Evolutionary conservation across 2,888 invertebrate genomes (phyloP).

Genomic region (Diarsia mendica): DNA sequence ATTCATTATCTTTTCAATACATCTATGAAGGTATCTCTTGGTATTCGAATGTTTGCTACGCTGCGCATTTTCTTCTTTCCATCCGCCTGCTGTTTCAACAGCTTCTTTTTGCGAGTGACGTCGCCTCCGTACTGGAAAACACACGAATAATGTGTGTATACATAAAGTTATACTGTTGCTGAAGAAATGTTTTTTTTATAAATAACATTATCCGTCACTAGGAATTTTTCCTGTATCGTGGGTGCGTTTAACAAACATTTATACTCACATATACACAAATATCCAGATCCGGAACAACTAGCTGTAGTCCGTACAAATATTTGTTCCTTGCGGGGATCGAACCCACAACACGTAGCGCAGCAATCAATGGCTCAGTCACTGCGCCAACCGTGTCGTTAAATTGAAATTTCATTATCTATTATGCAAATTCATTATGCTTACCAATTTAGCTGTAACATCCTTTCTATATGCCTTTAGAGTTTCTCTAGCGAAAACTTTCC

Average conservation of each 20-base stretch:
- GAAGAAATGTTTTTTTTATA: background rate
- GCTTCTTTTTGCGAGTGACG: constrained; percentile 96
- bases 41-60: constrained; percentile 97
- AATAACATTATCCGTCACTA: too few relatives aligned
- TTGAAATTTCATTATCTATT: too few relatives aligned
- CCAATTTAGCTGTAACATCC: constrained; percentile 98
- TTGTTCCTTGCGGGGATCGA: too few relatives aligned
- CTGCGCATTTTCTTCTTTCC: constrained; percentile 98
- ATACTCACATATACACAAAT: too few relatives aligned
- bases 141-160: background rate
- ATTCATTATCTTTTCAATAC: constrained; percentile 93
- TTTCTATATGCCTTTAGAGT: constrained; percentile 96
- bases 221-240: too few relatives aligned
- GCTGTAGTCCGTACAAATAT: too few relatives aligned
- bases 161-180: background rate
- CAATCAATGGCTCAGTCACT: too few relatives aligned
- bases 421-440: constrained; percentile 82
- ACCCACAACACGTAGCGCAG: too few relatives aligned
- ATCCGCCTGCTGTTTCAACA: constrained; percentile 96
- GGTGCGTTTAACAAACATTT: too few relatives aligned
- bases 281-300: too few relatives aligned
- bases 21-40: constrained; percentile 98
- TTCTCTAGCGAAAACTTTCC: constrained; percentile 95
- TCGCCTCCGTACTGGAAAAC: constrained; percentile 96
- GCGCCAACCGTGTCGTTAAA: too few relatives aligned